Percentiles rank a stretch among this genome's conserved stretches.
phyloP scores from a whole-genome alignment of 2,888 invertebrate genomes.

The Acronicta leporina region DNA sequence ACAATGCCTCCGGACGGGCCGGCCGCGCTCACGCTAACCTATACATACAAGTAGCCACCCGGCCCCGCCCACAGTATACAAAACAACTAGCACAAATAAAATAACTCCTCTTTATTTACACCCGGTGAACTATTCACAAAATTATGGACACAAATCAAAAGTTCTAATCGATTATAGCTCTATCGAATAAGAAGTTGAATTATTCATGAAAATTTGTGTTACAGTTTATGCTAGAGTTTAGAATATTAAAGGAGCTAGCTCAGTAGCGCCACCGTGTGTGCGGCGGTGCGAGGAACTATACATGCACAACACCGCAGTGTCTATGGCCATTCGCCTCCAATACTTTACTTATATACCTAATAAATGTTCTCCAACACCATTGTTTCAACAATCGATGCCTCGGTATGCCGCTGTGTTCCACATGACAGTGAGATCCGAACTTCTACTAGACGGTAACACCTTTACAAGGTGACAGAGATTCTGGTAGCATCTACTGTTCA shows the following conservation, averaged over 20 bases:
- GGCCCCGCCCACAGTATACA: conserved; percentile 70
- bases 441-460: conserved; percentile 64
- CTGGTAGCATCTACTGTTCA: conserved; percentile 64
- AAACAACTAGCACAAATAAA: conserved; percentile 86
- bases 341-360: conserved; percentile 85
- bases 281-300: conserved; percentile 89
- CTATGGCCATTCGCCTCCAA: conserved; percentile 85
- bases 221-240: conserved; percentile 87
- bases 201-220: conserved; percentile 81
- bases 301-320: conserved; percentile 87
- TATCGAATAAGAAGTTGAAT: conserved; percentile 80
- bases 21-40: conserved; percentile 68
- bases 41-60: conserved; percentile 70
- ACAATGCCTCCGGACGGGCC: conserved; percentile 83
- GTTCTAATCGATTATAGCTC: conserved; percentile 78
- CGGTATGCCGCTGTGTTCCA: conserved; percentile 69
- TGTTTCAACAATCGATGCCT: conserved; percentile 80
- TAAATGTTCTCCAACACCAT: conserved; percentile 84
- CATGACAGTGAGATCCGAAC: conserved; percentile 61
- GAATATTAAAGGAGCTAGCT: conserved; percentile 87
- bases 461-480: conserved; percentile 73
- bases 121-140: conserved; percentile 80
- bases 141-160: conserved; percentile 79
- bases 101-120: conserved; percentile 75
- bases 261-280: conserved; percentile 83